A percentile compares a stretch with the other conserved stretches of the same genome.
phyloP scores from a whole-genome alignment of 2,888 invertebrate genomes.

The Patella pellucida region DNA sequence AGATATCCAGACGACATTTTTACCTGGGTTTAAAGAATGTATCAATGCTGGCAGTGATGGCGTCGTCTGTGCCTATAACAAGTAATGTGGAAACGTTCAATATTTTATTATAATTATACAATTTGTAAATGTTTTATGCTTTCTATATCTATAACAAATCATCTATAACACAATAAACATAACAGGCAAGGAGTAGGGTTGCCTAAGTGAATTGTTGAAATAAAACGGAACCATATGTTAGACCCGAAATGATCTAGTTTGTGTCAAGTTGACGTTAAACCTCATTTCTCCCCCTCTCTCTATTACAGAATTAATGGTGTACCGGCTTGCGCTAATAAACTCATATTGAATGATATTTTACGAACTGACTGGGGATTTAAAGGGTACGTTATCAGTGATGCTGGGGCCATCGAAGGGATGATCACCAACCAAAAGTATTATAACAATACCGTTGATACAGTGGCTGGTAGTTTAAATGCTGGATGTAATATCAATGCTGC shows the following conservation, averaged over 20 bases:
- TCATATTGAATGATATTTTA: constrained; percentile 54
- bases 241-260: neutral
- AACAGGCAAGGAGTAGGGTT: no score
- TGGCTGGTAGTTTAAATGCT: constrained; percentile 48
- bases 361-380: constrained; percentile 58
- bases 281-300: no score
- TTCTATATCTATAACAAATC: no score
- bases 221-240: neutral
- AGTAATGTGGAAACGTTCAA: constrained; percentile 36
- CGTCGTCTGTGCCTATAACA: constrained; percentile 70
- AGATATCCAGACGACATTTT: constrained; percentile 3
- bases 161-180: no score
- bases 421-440: constrained; percentile 49
- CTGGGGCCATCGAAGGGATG: constrained; percentile 58
- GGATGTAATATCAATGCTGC: constrained; percentile 53
- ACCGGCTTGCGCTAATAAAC: constrained; percentile 60
- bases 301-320: constrained; percentile 56
- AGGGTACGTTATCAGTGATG: constrained; percentile 63
- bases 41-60: constrained; percentile 61
- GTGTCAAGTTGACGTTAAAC: no score
- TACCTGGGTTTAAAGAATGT: constrained; percentile 1
- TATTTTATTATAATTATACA: no score
- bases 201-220: no score
- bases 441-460: constrained; percentile 47
- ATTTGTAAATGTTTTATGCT: no score